Evolutionary conservation across 1,140 invertebrate species (phyloP).

Genomic region (Calephelis nemesis): DNA sequence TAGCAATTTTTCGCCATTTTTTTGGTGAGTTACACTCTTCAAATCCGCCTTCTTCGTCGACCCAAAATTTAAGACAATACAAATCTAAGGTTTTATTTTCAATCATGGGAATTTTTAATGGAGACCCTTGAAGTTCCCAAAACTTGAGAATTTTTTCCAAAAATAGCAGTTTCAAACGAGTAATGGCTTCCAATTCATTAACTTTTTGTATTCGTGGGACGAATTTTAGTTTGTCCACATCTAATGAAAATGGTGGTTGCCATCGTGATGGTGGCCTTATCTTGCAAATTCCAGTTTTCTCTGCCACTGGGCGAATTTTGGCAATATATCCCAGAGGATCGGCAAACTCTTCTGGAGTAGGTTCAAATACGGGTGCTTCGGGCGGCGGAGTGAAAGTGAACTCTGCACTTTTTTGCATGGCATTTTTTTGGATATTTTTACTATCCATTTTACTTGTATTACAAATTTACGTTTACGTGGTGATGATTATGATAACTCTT

Average conservation of each 20-base stretch:
- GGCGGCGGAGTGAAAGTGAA: slow-evolving; percentile 81
- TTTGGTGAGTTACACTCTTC: slow-evolving; percentile 90
- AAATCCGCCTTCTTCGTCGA: slow-evolving; percentile 94
- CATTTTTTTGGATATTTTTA: slow-evolving; percentile 75
- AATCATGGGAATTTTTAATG: slow-evolving; percentile 95
- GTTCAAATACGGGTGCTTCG: slow-evolving; percentile 83
- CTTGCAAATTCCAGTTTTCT: slow-evolving; percentile 85
- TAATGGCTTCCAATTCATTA: slow-evolving; percentile 98
- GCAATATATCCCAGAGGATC: slow-evolving; percentile 85
- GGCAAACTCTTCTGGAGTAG: slow-evolving; percentile 83
- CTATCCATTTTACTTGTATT: slow-evolving; percentile 53
- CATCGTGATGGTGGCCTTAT: slow-evolving; percentile 87
- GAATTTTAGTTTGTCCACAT: slow-evolving; percentile 98
- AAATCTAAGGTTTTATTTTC: slow-evolving; percentile 96
- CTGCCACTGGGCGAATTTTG: slow-evolving; percentile 83
- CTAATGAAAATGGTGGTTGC: slow-evolving; percentile 98
- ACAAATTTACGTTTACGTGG: not conserved
- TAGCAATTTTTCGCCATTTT: slow-evolving; percentile 94
- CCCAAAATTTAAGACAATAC: slow-evolving; percentile 94
- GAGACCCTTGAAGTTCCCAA: slow-evolving; percentile 97
- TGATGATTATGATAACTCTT: slow-evolving; percentile 6
- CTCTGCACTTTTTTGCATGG: slow-evolving; percentile 77
- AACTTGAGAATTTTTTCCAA: slow-evolving; percentile 98
- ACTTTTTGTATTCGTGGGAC: slow-evolving; percentile 97
- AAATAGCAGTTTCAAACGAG: slow-evolving; percentile 97